Base-by-base conservation (phyloP, 2,888 invertebrate species). In the Biston betularia region DNA sequence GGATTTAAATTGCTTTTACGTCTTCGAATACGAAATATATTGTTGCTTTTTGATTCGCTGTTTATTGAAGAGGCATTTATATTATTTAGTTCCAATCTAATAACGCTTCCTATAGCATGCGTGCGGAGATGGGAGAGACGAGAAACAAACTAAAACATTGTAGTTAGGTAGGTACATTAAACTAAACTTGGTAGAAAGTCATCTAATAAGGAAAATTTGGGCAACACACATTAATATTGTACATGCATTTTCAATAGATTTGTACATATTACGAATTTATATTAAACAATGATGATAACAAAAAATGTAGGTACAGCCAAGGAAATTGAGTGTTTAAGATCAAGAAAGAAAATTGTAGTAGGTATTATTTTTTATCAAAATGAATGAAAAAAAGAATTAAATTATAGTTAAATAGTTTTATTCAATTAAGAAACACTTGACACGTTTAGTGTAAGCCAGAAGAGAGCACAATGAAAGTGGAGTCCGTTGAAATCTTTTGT, bases 111-210 rank as follows among this genome's bases (percentile, higher is more conserved):
- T 50, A 34, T 1, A 15, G 35, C 55, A 63, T 56, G 63, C 63
- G 55, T 58, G 52, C 48, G 38, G 69, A 66, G 54, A 71, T 74
- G 77, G 82, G 82, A 85, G 88, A 88, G 83, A 86, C 83, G 85
- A 84, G 85, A 80, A 88, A 84, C 76, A 84, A 74, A 84, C 81
- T 58, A 78, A 82, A 76, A 73, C 58, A 74, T 67, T 69, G 49
- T 72, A 69, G 65, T 68, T 54, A 24, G 24, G 24, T 24, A 24
- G 24, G 24, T 52, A 34, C 52, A 38, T 38, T 50, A 24, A 35
- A 55, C 60, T 55, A 35, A 24, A 33, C 24, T 53, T 11, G 35
- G n/a, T 61, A 71, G 68, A 66, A 61, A 68, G 34, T 42, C 44
- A 60, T 56, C 14, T 45, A 60, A 50, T 42, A 49, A 55, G 60